Base-by-base conservation (phyloP, 2,797 vertebrate species). In the Myiotriccus ornatus region DNA sequence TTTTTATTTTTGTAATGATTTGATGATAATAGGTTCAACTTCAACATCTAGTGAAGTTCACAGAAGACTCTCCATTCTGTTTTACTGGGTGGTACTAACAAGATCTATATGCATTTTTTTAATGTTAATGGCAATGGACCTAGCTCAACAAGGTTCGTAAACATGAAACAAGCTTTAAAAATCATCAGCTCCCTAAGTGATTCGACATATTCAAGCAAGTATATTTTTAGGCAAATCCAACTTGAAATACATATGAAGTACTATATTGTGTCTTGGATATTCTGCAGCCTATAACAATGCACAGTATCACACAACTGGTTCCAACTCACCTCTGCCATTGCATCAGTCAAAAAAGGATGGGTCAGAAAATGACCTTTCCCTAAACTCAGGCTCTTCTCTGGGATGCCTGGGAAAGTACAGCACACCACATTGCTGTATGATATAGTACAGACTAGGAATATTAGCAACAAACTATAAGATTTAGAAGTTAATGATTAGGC, bases 311-410 rank as follows among this genome's bases (percentile, higher is more conserved):
- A 17, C 24, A 60, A 35, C 9, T 32, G 19, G 12, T n/a, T 69
- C 28, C 25, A 71, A 3, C 10, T 84, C 23, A 39, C 59, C 21
- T 79, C 56, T 87, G 46, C 28, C n/a, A 39, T 62, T n/a, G 5
- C 3, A 2, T 34, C 27, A 39, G 12, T 46, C 44, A 23, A 22
- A 22, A 46, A 44, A 46, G 44, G 6, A 0, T 0, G 0, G 7
- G 7, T n/a, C 41, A 77, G 18, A 67, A 9, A 24, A 35, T 2
- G 4, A 9, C 4, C 23, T 20, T 63, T 70, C 44, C 39, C 70
- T 43, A 71, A 79, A 73, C 6, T 8, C n/a, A 74, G 16, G 7
- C 34, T 15, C 17, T 23, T 22, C 73, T 47, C 56, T 74, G 44
- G 12, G 30, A 23, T 50, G 9, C 17, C 18, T 62, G 28, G 6